Conservation (phyloP, 2,113 vertebrate species). For the Bettongia penicillata region DNA sequence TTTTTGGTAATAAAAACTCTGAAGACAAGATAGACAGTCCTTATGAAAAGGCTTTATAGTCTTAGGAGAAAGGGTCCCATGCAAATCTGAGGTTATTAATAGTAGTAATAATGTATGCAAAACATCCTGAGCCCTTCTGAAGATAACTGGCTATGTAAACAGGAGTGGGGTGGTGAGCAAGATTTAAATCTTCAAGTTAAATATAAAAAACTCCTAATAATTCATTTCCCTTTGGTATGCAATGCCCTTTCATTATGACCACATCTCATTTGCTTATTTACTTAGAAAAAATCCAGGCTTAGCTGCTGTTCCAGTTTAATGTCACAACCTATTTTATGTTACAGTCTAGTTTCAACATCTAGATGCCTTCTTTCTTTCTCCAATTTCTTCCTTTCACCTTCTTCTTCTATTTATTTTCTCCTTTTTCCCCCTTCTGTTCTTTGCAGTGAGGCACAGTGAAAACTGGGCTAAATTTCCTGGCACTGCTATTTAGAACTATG, state of each 20-base stretch:
- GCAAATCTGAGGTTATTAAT: constrained; percentile 7
- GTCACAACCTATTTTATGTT: neutral
- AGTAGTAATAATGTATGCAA: constrained; percentile 21
- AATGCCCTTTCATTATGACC: neutral
- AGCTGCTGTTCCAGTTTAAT: neutral
- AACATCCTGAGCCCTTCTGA: constrained; percentile 6
- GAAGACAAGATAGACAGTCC: neutral
- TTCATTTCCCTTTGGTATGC: neutral
- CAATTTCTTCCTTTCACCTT: neutral
- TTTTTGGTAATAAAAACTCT: neutral
- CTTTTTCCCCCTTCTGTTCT: neutral
- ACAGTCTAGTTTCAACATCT: neutral
- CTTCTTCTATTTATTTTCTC: neutral
- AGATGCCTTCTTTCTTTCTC: neutral
- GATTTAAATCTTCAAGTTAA: neutral
- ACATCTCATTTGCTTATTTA: neutral
- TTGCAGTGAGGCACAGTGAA: neutral
- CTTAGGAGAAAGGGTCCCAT: constrained; percentile 5
- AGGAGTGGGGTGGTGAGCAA: neutral
- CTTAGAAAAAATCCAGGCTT: neutral
- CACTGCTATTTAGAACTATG: neutral
- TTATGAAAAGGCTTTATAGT: constrained; percentile 26
- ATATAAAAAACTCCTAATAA: neutral
- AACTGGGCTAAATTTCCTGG: neutral
- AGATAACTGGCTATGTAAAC: neutral